A percentile compares a stretch with the other conserved stretches of the same genome.
Conservation (phyloP, 2,797 vertebrate species). For the Otolemur crassicaudatus region DNA sequence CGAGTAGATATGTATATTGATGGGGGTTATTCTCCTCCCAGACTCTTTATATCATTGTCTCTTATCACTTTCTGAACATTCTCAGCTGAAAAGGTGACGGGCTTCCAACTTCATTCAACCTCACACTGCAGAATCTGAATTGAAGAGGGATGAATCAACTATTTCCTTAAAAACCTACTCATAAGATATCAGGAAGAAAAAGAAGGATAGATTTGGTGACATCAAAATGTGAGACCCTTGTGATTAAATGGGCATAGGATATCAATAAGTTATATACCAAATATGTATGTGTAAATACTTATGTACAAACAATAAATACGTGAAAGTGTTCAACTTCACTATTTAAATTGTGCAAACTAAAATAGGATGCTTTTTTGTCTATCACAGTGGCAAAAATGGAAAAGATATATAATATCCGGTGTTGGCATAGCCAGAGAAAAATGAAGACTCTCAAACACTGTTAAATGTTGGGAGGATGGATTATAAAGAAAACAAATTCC, state of each 20-base stretch:
- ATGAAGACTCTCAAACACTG: background rate
- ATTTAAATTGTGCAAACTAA: conserved; percentile 37
- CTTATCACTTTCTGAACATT: background rate
- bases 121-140: conserved; percentile 21
- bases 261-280: background rate
- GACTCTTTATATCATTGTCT: background rate
- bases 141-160: background rate
- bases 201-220: background rate
- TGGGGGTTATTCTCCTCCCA: background rate
- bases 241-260: background rate
- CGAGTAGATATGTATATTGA: fast-evolving
- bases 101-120: background rate
- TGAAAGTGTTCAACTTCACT: background rate
- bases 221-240: background rate
- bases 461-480: background rate
- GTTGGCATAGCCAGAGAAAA: background rate
- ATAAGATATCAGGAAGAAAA: background rate
- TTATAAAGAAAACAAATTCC: background rate
- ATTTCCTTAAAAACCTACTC: background rate
- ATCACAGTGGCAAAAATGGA: conserved; percentile 26
- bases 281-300: background rate
- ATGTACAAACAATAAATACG: background rate
- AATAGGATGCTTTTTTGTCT: conserved; percentile 1
- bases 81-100: background rate
- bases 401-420: conserved; percentile 14